A percentile compares a stretch with the other conserved stretches of the same genome.
These are phyloP conservation scores for Sebastes oblongus DNA, from an alignment of 2,797 vertebrate species.

Conservation along the genomic window DNA sequence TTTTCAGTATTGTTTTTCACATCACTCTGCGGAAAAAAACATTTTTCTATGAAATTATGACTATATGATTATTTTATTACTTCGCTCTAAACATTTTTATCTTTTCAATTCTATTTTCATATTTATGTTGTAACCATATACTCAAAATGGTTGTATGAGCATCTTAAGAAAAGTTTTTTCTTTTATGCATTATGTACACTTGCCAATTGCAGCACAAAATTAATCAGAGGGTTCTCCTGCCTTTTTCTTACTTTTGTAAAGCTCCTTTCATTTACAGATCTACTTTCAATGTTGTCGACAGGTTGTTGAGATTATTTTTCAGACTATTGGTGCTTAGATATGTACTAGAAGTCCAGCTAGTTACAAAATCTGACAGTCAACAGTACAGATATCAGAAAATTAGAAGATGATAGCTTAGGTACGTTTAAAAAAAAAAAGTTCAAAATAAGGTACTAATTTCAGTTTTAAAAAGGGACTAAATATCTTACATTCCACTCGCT, in stretches of 20 bases:
- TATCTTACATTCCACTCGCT: conserved; percentile 18
- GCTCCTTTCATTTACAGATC: background rate
- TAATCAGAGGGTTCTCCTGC: background rate
- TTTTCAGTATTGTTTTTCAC: conserved; percentile 66
- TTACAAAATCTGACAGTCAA: background rate
- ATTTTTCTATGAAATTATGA: conserved; percentile 72
- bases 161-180: conserved; percentile 22
- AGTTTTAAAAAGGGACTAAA: conserved; percentile 7
- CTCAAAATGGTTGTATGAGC: conserved; percentile 52
- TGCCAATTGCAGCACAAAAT: conserved; percentile 17
- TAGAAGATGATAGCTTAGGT: background rate
- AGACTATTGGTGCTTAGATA: background rate
- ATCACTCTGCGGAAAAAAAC: conserved; percentile 52
- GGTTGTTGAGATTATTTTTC: background rate
- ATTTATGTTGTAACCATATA: conserved; percentile 68
- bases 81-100: conserved; percentile 63
- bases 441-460: background rate
- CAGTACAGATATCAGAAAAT: background rate
- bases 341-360: background rate
- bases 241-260: background rate
- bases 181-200: conserved; percentile 19
- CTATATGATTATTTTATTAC: conserved; percentile 72
- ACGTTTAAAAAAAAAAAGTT: background rate
- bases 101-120: conserved; percentile 70
- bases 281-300: background rate